These are phyloP conservation scores for Ictalurus furcatus DNA, from an alignment of 2,113 vertebrate species.

Conservation along the genomic window DNA sequence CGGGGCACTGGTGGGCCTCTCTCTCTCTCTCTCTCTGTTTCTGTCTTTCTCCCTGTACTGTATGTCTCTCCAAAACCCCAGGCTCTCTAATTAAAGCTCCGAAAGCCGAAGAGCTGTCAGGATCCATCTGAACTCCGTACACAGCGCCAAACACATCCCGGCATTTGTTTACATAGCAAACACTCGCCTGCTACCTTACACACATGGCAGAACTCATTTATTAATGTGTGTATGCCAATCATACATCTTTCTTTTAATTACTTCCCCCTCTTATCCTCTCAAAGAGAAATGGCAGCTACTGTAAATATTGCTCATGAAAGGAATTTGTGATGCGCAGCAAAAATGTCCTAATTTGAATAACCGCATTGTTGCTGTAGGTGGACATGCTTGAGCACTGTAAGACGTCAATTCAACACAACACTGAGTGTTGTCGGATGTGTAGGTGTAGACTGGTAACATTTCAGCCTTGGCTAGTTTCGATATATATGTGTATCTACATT, in stretches of 20 bases:
- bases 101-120: conserved; percentile 57
- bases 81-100: conserved; percentile 56
- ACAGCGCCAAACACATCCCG: conserved; percentile 48
- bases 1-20: conserved; percentile 32
- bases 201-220: conserved; percentile 58
- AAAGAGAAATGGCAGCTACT: conserved; percentile 14
- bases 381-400: conserved; percentile 12
- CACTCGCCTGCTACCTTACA: conserved; percentile 59
- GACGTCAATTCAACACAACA: conserved; percentile 6
- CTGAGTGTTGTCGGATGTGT: background rate
- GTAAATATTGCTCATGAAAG: conserved; percentile 39
- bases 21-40: conserved; percentile 48
- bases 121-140: conserved; percentile 54
- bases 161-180: conserved; percentile 64
- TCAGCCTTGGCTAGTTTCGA: background rate
- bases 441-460: conserved; percentile 25
- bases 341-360: conserved; percentile 10
- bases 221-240: conserved; percentile 60
- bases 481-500: background rate
- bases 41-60: conserved; percentile 26
- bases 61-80: conserved; percentile 27
- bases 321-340: conserved; percentile 22
- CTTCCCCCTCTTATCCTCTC: conserved; percentile 46
- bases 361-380: conserved; percentile 26
- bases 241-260: conserved; percentile 57